Evolutionary conservation across 2,797 vertebrate species (phyloP), one percentile per base, ranked within the genome.

Genomic region (Gallirallus australis): DNA sequence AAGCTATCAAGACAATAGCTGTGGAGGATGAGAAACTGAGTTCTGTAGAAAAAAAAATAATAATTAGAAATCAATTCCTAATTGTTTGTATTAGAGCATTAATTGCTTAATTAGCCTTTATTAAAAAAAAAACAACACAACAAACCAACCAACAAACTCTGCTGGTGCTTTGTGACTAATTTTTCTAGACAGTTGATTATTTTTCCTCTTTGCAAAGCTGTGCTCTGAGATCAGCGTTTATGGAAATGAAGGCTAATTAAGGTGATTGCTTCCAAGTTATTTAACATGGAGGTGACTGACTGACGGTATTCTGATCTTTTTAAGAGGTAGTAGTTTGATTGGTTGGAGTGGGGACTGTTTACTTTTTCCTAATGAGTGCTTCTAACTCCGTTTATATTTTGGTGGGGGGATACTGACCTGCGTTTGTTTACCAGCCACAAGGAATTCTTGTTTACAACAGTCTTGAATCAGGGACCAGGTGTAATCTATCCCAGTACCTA

Each of bases 31-130:
- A 90, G 70, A 91, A 96, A 94, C 31, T 20, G 54, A 20, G 81
- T 60, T 95, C 76, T 90, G 83, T 91, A 92, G 95, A 27, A 27
- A 27, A 52, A 52, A 52, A 52, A 52, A 47, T 20, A 20, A 27
- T 13, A 28, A 27, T 52, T 52, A 84, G 69, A 95, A 89, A 82
- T 70, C 85, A 96, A 79, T 91, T 89, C 87, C 39, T 93, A 93
- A 94, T 81, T 92, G 70, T 73, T 78, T 96, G 89, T 86, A 68
- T 95, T 96, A 94, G 63, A 95, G 71, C 69, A 92, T 92, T 95
- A 94, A 94, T 86, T 92, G 52, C 63, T 94, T 94, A 73, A 90
- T 92, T 96, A 96, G 80, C 79, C 95, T 97, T 96, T 97, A 94
- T 96, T 95, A 94, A 52, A 52, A 50, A 47, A 94, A 96, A 92